A percentile compares a stretch with the other conserved stretches of the same genome.
phyloP scores from a whole-genome alignment of 2,797 vertebrate species.

The Mallotus villosus region DNA sequence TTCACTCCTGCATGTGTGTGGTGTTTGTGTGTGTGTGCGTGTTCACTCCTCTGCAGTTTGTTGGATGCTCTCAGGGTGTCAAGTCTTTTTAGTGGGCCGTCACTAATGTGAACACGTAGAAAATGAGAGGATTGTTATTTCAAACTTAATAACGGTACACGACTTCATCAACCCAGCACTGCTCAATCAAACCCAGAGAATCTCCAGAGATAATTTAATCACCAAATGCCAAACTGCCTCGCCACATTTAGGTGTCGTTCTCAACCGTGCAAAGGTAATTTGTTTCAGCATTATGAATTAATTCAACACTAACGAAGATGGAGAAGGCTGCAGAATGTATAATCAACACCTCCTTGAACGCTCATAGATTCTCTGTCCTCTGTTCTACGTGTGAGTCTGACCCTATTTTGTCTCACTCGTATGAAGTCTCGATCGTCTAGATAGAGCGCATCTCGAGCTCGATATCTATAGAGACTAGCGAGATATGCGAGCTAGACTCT shows the following conservation, averaged over 20 bases:
- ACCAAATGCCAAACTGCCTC: constrained; percentile 80
- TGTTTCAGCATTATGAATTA: constrained; percentile 87
- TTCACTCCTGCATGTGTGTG: constrained; percentile 1
- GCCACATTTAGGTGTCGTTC: constrained; percentile 83
- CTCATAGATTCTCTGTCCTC: constrained; percentile 70
- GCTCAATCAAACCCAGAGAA: constrained; percentile 74
- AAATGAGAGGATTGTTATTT: constrained; percentile 76
- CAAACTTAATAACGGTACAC: constrained; percentile 77
- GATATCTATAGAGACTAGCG: no score
- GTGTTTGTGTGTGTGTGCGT: not conserved
- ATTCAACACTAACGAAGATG: constrained; percentile 85
- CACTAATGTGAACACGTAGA: constrained; percentile 48
- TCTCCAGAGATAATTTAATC: constrained; percentile 82
- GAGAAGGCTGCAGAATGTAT: constrained; percentile 78
- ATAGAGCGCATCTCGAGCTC: no score
- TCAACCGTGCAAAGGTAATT: constrained; percentile 84
- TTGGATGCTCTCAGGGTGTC: constrained; percentile 33
- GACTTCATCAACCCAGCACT: constrained; percentile 72
- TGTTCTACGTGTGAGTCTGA: constrained; percentile 42
- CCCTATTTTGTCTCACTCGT: constrained; percentile 8
- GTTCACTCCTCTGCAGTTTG: constrained; percentile 20
- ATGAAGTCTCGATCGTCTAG: no score
- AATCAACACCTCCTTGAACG: constrained; percentile 75
- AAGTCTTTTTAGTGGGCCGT: constrained; percentile 23
- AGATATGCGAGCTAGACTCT: no score